Evolutionary conservation across 2,797 vertebrate species (phyloP).

Genomic region (Poecile montanus): DNA sequence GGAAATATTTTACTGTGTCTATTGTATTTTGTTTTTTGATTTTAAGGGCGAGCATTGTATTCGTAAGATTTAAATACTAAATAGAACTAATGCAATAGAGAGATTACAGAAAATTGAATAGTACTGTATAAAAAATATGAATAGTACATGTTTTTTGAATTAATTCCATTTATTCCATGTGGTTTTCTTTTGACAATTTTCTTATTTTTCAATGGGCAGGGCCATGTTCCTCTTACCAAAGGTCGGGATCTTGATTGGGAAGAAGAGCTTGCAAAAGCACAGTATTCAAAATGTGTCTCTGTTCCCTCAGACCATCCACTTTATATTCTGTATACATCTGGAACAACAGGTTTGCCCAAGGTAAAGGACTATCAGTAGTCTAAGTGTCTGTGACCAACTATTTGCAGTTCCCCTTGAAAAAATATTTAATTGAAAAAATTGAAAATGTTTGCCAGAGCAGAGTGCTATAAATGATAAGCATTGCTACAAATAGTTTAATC

Average conservation of each 20-base stretch:
- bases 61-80: background rate
- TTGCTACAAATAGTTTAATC: background rate
- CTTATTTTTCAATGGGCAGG: slow-evolving; percentile 71
- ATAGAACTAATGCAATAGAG: background rate
- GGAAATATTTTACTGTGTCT: background rate
- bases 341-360: slow-evolving; percentile 95
- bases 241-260: slow-evolving; percentile 90
- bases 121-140: background rate
- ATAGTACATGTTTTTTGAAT: background rate
- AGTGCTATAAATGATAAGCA: background rate
- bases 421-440: background rate
- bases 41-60: background rate
- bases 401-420: slow-evolving; percentile 7
- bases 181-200: background rate
- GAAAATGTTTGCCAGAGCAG: background rate
- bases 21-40: background rate
- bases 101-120: background rate
- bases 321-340: slow-evolving; percentile 96
- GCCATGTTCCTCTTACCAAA: slow-evolving; percentile 74
- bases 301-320: slow-evolving; percentile 90
- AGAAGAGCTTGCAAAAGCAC: slow-evolving; percentile 87
- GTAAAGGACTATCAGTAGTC: slow-evolving; percentile 68
- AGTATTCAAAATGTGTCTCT: slow-evolving; percentile 84
- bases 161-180: background rate
- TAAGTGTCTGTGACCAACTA: background rate